phyloP scores from a whole-genome alignment of 2,797 vertebrate species.

The Macropodus opercularis region DNA sequence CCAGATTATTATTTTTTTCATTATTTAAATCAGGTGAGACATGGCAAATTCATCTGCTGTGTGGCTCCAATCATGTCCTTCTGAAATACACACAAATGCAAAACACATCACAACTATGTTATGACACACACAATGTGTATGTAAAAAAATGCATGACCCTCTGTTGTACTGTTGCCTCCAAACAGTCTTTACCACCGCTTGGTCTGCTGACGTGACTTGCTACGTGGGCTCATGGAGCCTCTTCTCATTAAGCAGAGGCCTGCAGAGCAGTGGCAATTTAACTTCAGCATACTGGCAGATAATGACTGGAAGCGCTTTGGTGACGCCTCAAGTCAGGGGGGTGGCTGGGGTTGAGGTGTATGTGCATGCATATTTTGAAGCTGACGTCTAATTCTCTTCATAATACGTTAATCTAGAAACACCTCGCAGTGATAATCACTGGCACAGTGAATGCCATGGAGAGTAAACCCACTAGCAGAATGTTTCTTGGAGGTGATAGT shows the following conservation, averaged over 20 bases:
- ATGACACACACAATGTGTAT: not conserved
- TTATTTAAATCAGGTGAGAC: too few relatives aligned
- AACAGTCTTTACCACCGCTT: conserved; percentile 25
- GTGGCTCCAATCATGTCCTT: too few relatives aligned
- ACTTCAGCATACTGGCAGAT: conserved; percentile 29
- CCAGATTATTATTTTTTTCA: too few relatives aligned
- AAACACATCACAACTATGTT: conserved; percentile 9
- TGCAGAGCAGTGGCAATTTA: conserved; percentile 53
- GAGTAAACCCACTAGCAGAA: conserved; percentile 17
- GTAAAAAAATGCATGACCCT: conserved; percentile 23
- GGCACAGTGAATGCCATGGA: conserved; percentile 9
- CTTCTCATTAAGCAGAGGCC: conserved; percentile 48
- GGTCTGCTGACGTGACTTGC: conserved; percentile 38
- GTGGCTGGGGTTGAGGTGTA: not conserved
- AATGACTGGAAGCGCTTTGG: conserved; percentile 20
- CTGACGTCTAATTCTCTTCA: not conserved
- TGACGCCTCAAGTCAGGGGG: conserved; percentile 2
- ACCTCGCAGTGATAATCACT: conserved; percentile 22
- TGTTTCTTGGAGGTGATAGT: conserved; percentile 14
- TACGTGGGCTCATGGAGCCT: conserved; percentile 31
- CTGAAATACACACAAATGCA: conserved; percentile 2
- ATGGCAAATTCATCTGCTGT: too few relatives aligned
- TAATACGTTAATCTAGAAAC: conserved; percentile 13
- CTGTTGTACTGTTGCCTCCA: not conserved
- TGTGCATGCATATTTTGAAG: not conserved